phyloP scores from a whole-genome alignment of 2,797 vertebrate species.

The Lacerta agilis region DNA sequence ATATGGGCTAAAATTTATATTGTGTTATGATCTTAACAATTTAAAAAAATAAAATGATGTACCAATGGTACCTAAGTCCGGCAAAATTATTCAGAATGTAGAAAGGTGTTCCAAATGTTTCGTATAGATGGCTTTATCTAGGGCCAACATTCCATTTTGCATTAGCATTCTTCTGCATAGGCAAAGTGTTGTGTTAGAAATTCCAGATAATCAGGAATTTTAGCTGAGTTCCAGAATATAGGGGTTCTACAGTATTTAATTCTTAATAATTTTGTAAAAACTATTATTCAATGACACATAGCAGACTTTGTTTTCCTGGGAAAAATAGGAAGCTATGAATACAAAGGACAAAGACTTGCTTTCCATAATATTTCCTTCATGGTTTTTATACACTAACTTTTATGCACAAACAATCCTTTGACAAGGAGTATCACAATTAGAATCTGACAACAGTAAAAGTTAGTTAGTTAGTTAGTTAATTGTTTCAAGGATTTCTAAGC shows the following conservation, averaged over 20 bases:
- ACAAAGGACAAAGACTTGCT: slow-evolving; percentile 24
- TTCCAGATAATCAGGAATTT: slow-evolving; percentile 32
- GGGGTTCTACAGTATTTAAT: background rate
- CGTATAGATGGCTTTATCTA: no score
- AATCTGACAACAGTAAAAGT: slow-evolving; percentile 26
- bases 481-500: background rate
- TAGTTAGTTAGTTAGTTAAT: background rate
- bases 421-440: slow-evolving; percentile 21
- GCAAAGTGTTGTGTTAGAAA: background rate
- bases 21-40: no score
- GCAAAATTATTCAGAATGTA: no score
- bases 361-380: slow-evolving; percentile 21
- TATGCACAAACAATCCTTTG: slow-evolving; percentile 23
- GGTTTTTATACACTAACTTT: slow-evolving; percentile 26
- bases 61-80: no score
- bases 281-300: slow-evolving; percentile 30
- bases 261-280: slow-evolving; percentile 32
- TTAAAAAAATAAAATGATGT: no score
- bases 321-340: slow-evolving; percentile 35
- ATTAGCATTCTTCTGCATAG: background rate
- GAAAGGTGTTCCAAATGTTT: no score
- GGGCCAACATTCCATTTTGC: background rate
- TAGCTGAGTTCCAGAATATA: slow-evolving; percentile 22
- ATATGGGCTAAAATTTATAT: no score
- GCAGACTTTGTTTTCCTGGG: slow-evolving; percentile 12